phyloP scores from a whole-genome alignment of 1,140 invertebrate genomes.

The Agrypnia vestita region DNA sequence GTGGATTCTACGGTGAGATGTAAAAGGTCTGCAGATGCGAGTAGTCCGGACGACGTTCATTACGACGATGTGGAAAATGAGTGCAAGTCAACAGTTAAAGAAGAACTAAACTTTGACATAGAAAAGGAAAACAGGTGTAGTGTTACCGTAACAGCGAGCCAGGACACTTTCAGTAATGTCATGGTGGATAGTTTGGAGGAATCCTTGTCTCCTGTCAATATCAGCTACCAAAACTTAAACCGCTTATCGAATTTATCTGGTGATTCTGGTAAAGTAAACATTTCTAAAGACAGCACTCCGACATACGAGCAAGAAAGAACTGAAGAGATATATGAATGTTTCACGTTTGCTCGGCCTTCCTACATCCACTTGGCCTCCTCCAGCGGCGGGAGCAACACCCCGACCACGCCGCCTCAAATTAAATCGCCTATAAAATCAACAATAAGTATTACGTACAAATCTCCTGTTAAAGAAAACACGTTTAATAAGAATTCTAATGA shows the following conservation, averaged over 20 bases:
- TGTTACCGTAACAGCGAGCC: constrained; percentile 53
- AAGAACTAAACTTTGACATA: neutral
- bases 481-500: constrained; percentile 12
- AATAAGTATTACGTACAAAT: constrained; percentile 80
- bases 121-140: constrained; percentile 49
- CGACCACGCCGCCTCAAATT: constrained; percentile 64
- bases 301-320: constrained; percentile 71
- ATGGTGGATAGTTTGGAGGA: constrained; percentile 54
- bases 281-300: constrained; percentile 73
- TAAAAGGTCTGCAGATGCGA: neutral
- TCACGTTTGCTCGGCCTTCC: constrained; percentile 67
- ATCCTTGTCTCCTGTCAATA: constrained; percentile 66
- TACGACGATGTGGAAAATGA: constrained; percentile 40
- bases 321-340: constrained; percentile 72
- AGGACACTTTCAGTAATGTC: constrained; percentile 52
- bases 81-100: neutral
- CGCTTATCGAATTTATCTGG: constrained; percentile 68
- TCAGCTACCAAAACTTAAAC: constrained; percentile 71
- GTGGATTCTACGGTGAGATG: neutral
- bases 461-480: constrained; percentile 68
- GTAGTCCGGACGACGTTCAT: constrained; percentile 11
- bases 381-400: constrained; percentile 68
- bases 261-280: constrained; percentile 64
- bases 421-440: constrained; percentile 77
- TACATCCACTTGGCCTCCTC: constrained; percentile 70